Evolutionary conservation across 2,113 vertebrate species (phyloP), one percentile per base, ranked within the genome.

Genomic region (Orthonyx spaldingii): DNA sequence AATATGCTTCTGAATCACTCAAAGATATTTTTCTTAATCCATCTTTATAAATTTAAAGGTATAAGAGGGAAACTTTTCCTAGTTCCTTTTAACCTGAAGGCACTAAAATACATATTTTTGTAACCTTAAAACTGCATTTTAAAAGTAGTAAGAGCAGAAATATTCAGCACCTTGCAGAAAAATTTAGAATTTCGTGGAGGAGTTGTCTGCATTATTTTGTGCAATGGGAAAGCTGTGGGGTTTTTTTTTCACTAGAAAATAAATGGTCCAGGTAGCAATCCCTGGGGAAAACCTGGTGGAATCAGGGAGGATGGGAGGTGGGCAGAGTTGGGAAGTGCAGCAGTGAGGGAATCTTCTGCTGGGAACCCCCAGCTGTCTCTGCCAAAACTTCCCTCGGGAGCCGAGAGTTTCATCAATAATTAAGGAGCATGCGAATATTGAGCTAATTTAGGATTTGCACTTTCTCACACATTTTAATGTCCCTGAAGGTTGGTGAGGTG

Each of bases 391-490:
- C 90, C 90, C 74, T 9, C 30, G 84, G 87, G 90, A 95, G 65
- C 9, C 0, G 0, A 64, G 84, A 70, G 61, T 49, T 75, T 61
- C 78, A 64, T 93, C 87, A 68, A 68, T 95, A 94, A 93, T 97
- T 85, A 93, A 95, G 82, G 84, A 84, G 22, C 35, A 46, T 4
- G 87, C 13, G 83, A 89, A 84, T 66, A 78, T 92, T 5, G 78
- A 66, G 83, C 94, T 95, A 55, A 88, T 88, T 92, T 76, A 47
- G 42, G 88, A 37, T 92, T 93, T 95, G 57, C 59, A 44, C 94
- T 94, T 94, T 71, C 82, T 95, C 84, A 68, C 87, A 23, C 30
- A 9, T 93, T 55, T 88, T 44, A 32, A 76, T 28, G 52, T 47
- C 81, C 57, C 72, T 4, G 10, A 61, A 76, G 28, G 9, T 1